These are phyloP conservation scores for Papilio protenor DNA, from an alignment of 2,888 invertebrate species.

Conservation along the genomic window DNA sequence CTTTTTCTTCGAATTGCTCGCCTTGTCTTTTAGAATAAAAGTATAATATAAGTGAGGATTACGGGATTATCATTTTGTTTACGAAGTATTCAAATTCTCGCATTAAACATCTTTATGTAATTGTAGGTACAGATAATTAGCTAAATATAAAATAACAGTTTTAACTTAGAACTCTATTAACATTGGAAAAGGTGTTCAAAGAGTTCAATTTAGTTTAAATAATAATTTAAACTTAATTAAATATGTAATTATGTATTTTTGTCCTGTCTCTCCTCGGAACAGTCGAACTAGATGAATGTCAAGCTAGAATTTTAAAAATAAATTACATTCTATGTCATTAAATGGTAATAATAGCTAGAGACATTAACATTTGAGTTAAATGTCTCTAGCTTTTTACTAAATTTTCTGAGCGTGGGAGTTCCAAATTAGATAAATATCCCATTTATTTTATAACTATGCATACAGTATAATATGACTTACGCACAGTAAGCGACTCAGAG, in stretches of 20 bases:
- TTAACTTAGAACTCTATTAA: not conserved
- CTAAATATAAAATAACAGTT: not conserved
- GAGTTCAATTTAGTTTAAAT: too few relatives aligned
- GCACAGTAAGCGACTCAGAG: not conserved
- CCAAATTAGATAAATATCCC: not conserved
- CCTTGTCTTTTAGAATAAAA: conserved; percentile 24
- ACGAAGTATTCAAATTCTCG: not conserved
- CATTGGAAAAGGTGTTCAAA: not conserved
- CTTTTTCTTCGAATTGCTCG: conserved; percentile 63
- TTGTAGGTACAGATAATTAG: not conserved
- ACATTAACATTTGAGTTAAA: not conserved
- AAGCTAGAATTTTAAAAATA: not conserved
- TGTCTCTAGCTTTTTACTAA: not conserved
- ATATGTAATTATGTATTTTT: not conserved
- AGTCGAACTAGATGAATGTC: too few relatives aligned
- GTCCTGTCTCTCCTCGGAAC: too few relatives aligned
- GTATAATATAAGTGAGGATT: conserved; percentile 1
- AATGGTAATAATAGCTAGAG: not conserved
- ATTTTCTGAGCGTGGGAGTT: not conserved
- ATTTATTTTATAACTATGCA: not conserved
- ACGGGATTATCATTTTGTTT: conserved; percentile 23
- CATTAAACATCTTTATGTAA: not conserved
- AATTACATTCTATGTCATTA: not conserved
- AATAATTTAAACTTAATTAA: not conserved
- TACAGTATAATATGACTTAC: conserved; percentile 15